These are phyloP conservation scores for Eira barbara DNA, from an alignment of 2,113 vertebrate genomes.

Conservation along the genomic window DNA sequence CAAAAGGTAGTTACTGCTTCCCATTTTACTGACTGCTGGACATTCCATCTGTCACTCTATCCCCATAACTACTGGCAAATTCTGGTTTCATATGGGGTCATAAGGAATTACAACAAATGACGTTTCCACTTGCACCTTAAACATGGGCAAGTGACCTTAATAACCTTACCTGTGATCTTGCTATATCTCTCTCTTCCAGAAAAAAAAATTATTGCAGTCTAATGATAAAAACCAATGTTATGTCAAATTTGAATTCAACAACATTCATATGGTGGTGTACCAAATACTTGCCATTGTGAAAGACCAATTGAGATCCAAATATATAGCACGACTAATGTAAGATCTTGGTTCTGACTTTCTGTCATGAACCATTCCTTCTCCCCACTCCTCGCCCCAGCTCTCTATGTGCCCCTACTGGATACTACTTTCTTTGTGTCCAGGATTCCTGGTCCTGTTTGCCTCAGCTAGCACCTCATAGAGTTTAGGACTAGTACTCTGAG, in stretches of 20 bases:
- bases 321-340: background rate
- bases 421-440: background rate
- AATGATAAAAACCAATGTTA: background rate
- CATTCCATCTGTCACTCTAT: background rate
- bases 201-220: background rate
- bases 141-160: background rate
- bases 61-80: background rate
- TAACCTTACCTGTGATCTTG: background rate
- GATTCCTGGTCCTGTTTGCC: background rate
- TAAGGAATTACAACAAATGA: background rate
- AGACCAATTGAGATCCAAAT: background rate
- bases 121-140: background rate
- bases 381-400: background rate
- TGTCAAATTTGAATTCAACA: background rate
- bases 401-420: background rate
- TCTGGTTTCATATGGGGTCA: background rate
- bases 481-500: background rate
- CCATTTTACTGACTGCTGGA: background rate
- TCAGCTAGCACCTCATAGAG: background rate
- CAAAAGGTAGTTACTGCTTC: background rate
- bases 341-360: background rate
- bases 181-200: background rate
- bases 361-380: background rate
- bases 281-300: background rate
- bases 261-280: background rate